Evolutionary conservation across 2,113 vertebrate species (phyloP), one percentile per base, ranked within the genome.

Genomic region (Macrotus californicus): DNA sequence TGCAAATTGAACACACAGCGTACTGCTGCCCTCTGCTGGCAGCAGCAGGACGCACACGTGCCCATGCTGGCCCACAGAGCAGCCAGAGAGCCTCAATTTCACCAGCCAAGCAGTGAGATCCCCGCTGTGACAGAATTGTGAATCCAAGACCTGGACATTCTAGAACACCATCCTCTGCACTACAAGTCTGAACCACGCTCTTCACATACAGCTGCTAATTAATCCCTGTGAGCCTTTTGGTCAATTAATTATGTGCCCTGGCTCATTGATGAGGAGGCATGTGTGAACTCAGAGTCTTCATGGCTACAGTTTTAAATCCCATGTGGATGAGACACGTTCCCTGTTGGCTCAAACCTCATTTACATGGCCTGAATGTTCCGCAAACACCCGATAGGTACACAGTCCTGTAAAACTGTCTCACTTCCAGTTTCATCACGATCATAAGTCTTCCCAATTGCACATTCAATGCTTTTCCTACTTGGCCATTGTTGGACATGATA

Each of bases 21-120:
- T 80, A 92, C 69, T 98, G 97, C 97, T 98, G 96, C 97, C 97
- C 97, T 98, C 97, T 98, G 94, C 96, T 50, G 97, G 93, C 91
- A 41, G 0, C 29, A 77, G 46, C 39, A 4, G 16, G 87, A 29
- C 2, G 66, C 85, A 48, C 96, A 89, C 0, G 7, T 67, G 72
- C 85, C 77, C 54, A 5, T 2, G 12, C 39, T n/a, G 80, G 85
- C 70, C 92, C 86, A 48, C 13, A 0, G 31, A 77, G 76, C 48
- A 59, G 87, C 14, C n/a, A n/a, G 14, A 56, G 90, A 90, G 21
- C 84, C 95, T 81, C 76, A 8, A 41, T 64, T 29, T 64, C 82
- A 12, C 26, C 36, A 61, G 72, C 16, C 36, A 22, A 69, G 48
- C 36, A 21, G 46, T 9, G 69, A 41, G 21, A 46, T 22, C 19